phyloP scores from a whole-genome alignment of 2,888 invertebrate species.

The Napeogenes inachia region DNA sequence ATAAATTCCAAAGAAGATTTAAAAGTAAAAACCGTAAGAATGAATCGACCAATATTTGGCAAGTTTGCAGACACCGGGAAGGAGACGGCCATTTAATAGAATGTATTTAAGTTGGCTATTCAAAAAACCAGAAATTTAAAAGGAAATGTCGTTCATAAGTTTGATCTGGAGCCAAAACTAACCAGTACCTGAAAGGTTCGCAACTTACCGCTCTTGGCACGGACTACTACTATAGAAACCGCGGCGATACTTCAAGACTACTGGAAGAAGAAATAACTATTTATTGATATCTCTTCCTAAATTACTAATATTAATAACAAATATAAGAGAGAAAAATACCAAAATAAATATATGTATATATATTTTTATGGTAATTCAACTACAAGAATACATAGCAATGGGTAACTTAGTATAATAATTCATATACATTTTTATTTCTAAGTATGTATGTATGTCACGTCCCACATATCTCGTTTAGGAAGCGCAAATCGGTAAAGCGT shows the following conservation, averaged over 20 bases:
- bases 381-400: no score
- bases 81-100: slow-evolving; percentile 34
- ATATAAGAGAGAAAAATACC: no score
- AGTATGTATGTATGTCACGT: slow-evolving; percentile 2
- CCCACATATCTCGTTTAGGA: slow-evolving; percentile 12
- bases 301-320: no score
- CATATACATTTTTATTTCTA: neutral
- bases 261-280: no score
- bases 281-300: no score
- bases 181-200: slow-evolving; percentile 41
- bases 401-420: neutral
- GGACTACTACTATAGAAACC: slow-evolving; percentile 16
- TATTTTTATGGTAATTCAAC: no score
- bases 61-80: slow-evolving; percentile 31
- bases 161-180: slow-evolving; percentile 43
- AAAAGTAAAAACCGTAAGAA: slow-evolving; percentile 27
- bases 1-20: slow-evolving; percentile 19
- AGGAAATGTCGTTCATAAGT: slow-evolving; percentile 42
- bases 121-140: slow-evolving; percentile 37
- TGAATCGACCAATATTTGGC: slow-evolving; percentile 34
- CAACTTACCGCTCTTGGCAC: slow-evolving; percentile 39
- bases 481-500: slow-evolving; percentile 17
- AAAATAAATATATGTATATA: no score
- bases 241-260: no score
- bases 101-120: slow-evolving; percentile 38